Base-by-base conservation (phyloP, 2,113 vertebrate genomes). In the Nannobrachium achirus region DNA sequence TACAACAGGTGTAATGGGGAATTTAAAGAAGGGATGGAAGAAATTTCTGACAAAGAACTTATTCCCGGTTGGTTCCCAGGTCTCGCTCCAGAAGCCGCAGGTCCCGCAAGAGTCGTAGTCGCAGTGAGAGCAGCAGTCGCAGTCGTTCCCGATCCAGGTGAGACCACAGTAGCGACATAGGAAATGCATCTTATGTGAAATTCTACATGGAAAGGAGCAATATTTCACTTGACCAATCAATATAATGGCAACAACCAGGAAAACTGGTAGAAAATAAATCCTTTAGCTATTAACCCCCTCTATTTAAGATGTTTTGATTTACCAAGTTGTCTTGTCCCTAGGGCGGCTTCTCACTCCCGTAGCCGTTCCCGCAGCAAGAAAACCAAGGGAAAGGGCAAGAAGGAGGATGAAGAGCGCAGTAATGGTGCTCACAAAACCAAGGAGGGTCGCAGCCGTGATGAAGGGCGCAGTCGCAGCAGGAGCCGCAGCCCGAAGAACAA, bases 51-150 rank as follows among this genome's bases (percentile, higher is more conserved):
- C 25, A 3, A 33, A 33, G 25, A n/a, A 1, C 25, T 33, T 33
- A 2, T 20, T 6, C 42, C 25, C 11, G 9, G 60, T 42, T 20
- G 15, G 6, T 25, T 6, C 2, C 14, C 79, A 98, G 96, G 88
- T 99, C 97, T 82, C 95, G 93, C 73, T 98, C 96, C 86, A 93
- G 95, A 79, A 98, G 96, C 91, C 93, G 96, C 79, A 92, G 95
- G 59, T 97, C 96, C 40, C 95, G 93, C 10, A 98, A 97, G 91
- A 98, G 96, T 88, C 93, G 94, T 82, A 97, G 95, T 87, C 94
- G 88, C 73, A 98, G 95, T 39, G 94, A 92, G 60, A 97, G 95
- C 80, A 98, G 94, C 88, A 95, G 94, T 41, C 94, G 93, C 63
- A 95, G 94, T 59, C 94, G 91, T 63, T 97, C 93, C 66, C 93